Evolutionary conservation across 2,888 invertebrate species (phyloP), one percentile per base, ranked within the genome.

Genomic region (Pterostichus madidus): DNA sequence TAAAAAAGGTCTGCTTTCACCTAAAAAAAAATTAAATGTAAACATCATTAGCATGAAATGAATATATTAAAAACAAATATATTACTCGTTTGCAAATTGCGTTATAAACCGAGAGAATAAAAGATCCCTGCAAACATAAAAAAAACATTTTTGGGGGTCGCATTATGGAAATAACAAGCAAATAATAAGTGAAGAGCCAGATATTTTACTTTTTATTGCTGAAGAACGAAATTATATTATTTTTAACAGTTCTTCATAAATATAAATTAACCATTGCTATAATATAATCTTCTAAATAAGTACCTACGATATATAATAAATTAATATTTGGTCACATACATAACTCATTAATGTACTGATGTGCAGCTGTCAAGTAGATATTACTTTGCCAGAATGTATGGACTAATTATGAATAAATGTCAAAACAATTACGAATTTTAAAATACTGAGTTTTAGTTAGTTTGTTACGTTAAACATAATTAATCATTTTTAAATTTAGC

Each of bases 61-160:
- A 59, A 59, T 59, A 59, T 59, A 59, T 59, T 59, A 59, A 59
- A 59, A 59, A 59, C 59, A 59, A 59, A 59, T 59, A 59, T 59
- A 59, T 59, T 31, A 59, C 59, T 31, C 59, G 11, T 59, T 39
- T 59, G 17, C 24, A 59, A 59, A 59, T 59, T 59, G 59, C 59
- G 59, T 59, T 59, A 59, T 59, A 59, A 59, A 59, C 59, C 17
- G 24, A 24, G 59, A 31, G 5, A 24, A 59, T 17, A 24, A 59
- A 59, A 24, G 31, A 11, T 24, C 24, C 24, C 11, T 24, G 59
- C 5, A 59, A 2, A 59, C 31, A 59, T 59, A 31, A 59, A 59
- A 59, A 17, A 59, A 59, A 17, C 31, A 59, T 31, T 59, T 59
- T 59, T 11, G 2, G 0, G 11, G 24, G 24, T n/a, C 15, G 11